Evolutionary conservation across 2,888 invertebrate genomes (phyloP).

Genomic region (Ptychoptera contaminata): DNA sequence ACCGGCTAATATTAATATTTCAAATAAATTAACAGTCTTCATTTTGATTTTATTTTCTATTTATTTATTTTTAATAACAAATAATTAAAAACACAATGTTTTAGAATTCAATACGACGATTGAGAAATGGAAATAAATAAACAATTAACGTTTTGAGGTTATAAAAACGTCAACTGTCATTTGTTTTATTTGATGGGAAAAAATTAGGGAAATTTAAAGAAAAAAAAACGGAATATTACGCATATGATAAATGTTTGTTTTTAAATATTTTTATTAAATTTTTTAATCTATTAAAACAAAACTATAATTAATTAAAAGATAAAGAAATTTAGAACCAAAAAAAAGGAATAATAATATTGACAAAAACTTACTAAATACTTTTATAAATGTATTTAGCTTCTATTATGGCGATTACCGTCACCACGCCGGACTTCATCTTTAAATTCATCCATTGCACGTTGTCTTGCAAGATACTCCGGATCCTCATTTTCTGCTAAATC

Average conservation of each 20-base stretch:
- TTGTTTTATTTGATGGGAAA: not conserved
- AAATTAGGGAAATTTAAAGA: not conserved
- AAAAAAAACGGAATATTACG: too few species aligned
- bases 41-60: not conserved
- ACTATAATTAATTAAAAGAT: too few species aligned
- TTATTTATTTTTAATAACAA: constrained; percentile 8
- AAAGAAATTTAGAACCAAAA: too few species aligned
- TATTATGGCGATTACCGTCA: constrained; percentile 70
- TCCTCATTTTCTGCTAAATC: constrained; percentile 54
- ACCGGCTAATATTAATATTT: constrained; percentile 35
- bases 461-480: constrained; percentile 44
- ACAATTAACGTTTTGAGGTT: not conserved
- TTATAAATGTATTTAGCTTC: constrained; percentile 38
- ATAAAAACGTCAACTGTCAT: not conserved
- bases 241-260: too few species aligned
- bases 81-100: constrained; percentile 5
- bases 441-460: constrained; percentile 67
- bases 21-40: not conserved
- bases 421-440: constrained; percentile 78
- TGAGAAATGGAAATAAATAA: not conserved
- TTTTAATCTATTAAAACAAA: too few species aligned
- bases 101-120: not conserved
- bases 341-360: too few species aligned
- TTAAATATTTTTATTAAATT: too few species aligned
- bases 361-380: too few species aligned